Percentiles rank a stretch among this genome's conserved stretches.
Conservation (phyloP, 30 jellyfish, hydroid and myxozoan species). For the Hydra vulgaris region DNA sequence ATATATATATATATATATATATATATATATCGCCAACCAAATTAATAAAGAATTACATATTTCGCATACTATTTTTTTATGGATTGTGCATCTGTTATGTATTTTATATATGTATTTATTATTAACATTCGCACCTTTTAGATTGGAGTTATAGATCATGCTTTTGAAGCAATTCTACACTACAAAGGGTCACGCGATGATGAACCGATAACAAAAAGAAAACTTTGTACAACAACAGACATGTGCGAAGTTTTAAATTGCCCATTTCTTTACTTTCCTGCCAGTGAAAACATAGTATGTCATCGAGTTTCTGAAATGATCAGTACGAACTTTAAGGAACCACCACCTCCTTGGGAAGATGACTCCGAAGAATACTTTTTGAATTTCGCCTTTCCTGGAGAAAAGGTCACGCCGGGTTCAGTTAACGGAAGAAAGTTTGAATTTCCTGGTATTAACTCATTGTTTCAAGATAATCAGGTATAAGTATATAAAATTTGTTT, state of each 20-base stretch:
- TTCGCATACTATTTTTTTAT: no score
- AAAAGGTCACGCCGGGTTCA: slow-evolving; percentile 77
- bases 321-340: slow-evolving; percentile 36
- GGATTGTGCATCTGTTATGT: no score
- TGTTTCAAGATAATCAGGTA: slow-evolving; percentile 64
- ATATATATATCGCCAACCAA: no score
- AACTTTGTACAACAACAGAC: slow-evolving; percentile 37
- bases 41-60: no score
- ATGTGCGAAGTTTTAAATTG: slow-evolving; percentile 66
- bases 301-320: slow-evolving; percentile 51
- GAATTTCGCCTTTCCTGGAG: slow-evolving; percentile 80
- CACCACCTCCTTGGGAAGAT: slow-evolving; percentile 52
- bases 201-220: slow-evolving; percentile 51
- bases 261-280: slow-evolving; percentile 66
- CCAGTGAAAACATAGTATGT: slow-evolving; percentile 40
- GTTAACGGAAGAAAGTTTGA: slow-evolving; percentile 79
- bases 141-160: slow-evolving; percentile 19
- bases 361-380: slow-evolving; percentile 69
- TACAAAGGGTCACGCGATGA: slow-evolving; percentile 50
- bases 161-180: slow-evolving; percentile 62
- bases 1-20: no score
- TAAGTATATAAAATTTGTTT: background rate
- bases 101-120: no score
- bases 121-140: background rate
- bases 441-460: slow-evolving; percentile 71